phyloP scores from a whole-genome alignment of 64 coral and sea anemone genomes.

The Pocillopora verrucosa region DNA sequence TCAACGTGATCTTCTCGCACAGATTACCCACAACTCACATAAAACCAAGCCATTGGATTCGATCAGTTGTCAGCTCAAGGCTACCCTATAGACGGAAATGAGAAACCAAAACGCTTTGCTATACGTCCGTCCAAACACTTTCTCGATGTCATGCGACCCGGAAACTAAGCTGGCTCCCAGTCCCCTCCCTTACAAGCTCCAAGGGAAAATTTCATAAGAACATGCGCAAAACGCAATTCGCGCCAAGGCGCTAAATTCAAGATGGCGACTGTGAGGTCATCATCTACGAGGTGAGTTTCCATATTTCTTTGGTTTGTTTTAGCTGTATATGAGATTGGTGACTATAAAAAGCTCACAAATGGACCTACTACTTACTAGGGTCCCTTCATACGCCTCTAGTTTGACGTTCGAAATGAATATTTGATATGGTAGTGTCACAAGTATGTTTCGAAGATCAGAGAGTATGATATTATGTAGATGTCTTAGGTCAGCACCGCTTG shows the following conservation, averaged over 20 bases:
- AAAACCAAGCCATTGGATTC: neutral
- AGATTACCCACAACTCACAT: constrained; percentile 6
- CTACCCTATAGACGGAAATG: neutral
- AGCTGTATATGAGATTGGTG: neutral
- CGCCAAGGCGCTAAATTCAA: constrained; percentile 66
- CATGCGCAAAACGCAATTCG: constrained; percentile 18
- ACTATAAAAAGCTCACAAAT: too few species aligned
- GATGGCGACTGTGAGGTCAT: constrained; percentile 50
- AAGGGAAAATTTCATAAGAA: neutral
- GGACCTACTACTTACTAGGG: too few species aligned
- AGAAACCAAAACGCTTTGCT: neutral
- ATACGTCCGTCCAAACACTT: neutral
- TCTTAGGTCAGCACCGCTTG: too few species aligned
- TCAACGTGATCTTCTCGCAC: neutral
- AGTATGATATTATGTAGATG: too few species aligned
- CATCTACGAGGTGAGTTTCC: constrained; percentile 17
- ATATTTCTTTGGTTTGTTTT: neutral
- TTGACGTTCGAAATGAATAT: too few species aligned
- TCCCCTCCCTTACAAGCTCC: neutral
- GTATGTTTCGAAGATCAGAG: too few species aligned
- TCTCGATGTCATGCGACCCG: constrained; percentile 77
- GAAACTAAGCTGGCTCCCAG: constrained; percentile 66
- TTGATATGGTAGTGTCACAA: too few species aligned
- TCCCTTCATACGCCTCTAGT: too few species aligned
- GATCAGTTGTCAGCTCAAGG: neutral